Percentiles rank a stretch among this genome's conserved stretches.
phyloP scores from a whole-genome alignment of 2,113 vertebrate genomes.

The Pangasianodon hypophthalmus region DNA sequence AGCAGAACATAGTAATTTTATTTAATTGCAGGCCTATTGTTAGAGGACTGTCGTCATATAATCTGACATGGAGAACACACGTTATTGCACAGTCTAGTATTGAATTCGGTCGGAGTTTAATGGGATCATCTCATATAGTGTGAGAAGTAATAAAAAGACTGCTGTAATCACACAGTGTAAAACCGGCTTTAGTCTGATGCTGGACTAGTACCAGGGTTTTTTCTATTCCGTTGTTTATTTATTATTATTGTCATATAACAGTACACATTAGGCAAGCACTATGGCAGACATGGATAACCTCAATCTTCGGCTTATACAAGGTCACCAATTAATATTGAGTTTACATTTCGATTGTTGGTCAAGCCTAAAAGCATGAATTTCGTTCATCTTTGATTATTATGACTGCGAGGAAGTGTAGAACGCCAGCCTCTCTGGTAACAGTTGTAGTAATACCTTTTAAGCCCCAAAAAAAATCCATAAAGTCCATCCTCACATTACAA shows the following conservation, averaged over 20 bases:
- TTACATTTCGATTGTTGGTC: neutral
- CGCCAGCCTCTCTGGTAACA: neutral
- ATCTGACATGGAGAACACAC: neutral
- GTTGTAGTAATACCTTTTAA: slow-evolving; percentile 21
- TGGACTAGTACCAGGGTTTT: slow-evolving; percentile 20
- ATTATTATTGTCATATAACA: neutral
- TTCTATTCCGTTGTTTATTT: slow-evolving; percentile 11
- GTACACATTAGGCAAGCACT: slow-evolving; percentile 35
- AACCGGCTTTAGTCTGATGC: slow-evolving; percentile 5
- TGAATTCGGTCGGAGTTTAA: neutral
- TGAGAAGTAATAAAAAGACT: neutral
- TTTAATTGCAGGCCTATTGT: neutral
- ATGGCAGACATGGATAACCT: slow-evolving; percentile 8
- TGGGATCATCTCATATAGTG: neutral
- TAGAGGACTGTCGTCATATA: too few species aligned
- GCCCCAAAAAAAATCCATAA: neutral
- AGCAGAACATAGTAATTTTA: neutral
- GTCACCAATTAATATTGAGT: neutral
- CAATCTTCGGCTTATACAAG: neutral
- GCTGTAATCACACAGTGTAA: neutral
- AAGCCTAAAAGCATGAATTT: slow-evolving; percentile 9
- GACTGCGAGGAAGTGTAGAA: neutral
- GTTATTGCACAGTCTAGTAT: neutral
- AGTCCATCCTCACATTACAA: neutral
- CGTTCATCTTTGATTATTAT: neutral